Percentiles rank a stretch among this genome's conserved stretches.
These are phyloP conservation scores for Crepidodera aurea DNA, from an alignment of 2,888 invertebrate genomes.

Conservation along the genomic window DNA sequence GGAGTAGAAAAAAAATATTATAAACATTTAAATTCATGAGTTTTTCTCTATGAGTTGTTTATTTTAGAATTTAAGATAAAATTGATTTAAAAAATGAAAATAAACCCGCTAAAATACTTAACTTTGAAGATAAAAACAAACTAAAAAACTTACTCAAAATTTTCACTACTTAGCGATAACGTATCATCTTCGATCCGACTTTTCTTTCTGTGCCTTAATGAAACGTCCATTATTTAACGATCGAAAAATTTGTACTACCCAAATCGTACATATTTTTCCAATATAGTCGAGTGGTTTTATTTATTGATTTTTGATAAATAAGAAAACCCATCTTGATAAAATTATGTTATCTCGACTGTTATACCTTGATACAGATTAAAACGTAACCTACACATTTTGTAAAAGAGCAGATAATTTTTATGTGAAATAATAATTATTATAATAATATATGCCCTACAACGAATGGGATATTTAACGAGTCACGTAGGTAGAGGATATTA, in stretches of 20 bases:
- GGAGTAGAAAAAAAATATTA: too few species aligned
- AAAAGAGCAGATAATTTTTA: neutral
- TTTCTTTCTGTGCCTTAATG: neutral
- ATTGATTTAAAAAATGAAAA: too few species aligned
- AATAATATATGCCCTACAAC: too few species aligned
- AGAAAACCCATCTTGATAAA: neutral
- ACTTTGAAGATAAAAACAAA: too few species aligned
- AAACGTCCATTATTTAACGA: neutral
- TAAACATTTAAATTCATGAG: too few species aligned
- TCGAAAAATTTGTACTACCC: neutral
- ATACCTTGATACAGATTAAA: neutral
- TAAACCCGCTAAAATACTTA: too few species aligned
- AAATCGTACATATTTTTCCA: neutral
- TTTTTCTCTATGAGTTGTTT: too few species aligned
- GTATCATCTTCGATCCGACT: neutral
- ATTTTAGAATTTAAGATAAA: too few species aligned
- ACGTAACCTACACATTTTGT: neutral
- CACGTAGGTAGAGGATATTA: too few species aligned
- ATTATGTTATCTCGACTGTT: neutral
- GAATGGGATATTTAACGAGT: too few species aligned
- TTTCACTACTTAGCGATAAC: neutral
- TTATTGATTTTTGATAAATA: constrained; percentile 2
- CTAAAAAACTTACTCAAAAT: constrained; percentile 1
- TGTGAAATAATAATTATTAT: too few species aligned
- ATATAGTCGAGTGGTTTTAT: neutral